Evolutionary conservation across 2,888 invertebrate genomes (phyloP), one percentile per base, ranked within the genome.

Genomic region (Amiota minor): DNA sequence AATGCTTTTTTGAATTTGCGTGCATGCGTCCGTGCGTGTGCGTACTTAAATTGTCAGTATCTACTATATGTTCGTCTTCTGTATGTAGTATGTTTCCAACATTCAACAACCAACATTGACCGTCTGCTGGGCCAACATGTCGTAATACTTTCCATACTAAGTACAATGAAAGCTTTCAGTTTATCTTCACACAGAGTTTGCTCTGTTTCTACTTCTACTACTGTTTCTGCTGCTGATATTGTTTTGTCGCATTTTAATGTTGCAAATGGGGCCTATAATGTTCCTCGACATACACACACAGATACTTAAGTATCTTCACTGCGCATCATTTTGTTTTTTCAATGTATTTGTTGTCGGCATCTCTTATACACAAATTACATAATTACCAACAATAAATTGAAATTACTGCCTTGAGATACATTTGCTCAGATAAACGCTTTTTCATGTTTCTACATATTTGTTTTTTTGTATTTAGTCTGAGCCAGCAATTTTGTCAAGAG

Each of bases 301-400:
- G 49, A 11, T 23, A 20, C 45, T 6, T 35, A 35, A 62, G 12
- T 35, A n/a, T 45, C 14, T 62, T 12, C 45, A 23, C 14, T 20
- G 18, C 14, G 53, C 53, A 23, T 64, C 64, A 46, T 45, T 64
- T n/a, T 12, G 14, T n/a, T 20, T 14, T 45, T 45, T n/a, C 14
- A 14, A 10, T 69, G 53, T 23, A n/a, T 23, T 68, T 23, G 16
- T 20, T 11, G 16, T 16, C 18, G 11, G 18, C 16, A 18, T 47
- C 12, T 20, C 18, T 53, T 49, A 49, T 67, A 75, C 64, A 70
- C 76, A 80, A 83, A 85, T 84, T 81, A 85, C 78, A 81, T 82
- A 83, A 84, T 84, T 85, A 85, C 84, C 79, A 77, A 76, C 84
- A 85, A 82, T 85, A 85, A 85, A 83, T 83, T 82, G 82, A 84